Evolutionary conservation across 2,888 invertebrate genomes (phyloP).

Genomic region (Lepidocyrtoides sp.): DNA sequence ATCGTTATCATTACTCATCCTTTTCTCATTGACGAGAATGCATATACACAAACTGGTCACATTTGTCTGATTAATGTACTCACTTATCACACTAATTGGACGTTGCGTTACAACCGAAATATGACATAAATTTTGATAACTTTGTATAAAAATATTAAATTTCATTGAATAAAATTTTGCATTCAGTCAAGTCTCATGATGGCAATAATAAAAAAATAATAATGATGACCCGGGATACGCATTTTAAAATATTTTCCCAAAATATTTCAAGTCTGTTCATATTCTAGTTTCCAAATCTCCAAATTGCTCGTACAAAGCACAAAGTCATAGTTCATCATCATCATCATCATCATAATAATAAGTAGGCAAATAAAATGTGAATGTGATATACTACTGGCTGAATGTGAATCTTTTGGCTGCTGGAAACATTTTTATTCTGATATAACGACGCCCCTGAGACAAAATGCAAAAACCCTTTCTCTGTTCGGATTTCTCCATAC

Average conservation of each 20-base stretch:
- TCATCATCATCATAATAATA: constrained; percentile 41
- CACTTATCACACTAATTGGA: constrained; percentile 66
- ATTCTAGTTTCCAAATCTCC: neutral
- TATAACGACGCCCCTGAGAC: constrained; percentile 76
- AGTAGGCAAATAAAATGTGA: no score
- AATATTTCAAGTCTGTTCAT: neutral
- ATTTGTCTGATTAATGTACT: constrained; percentile 40
- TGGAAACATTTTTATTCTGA: constrained; percentile 54
- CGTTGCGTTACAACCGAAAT: constrained; percentile 49
- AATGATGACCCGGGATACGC: neutral
- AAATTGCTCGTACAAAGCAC: neutral
- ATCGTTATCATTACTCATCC: neutral
- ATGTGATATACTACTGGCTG: no score
- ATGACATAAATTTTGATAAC: constrained; percentile 49
- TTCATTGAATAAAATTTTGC: neutral
- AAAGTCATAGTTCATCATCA: constrained; percentile 46
- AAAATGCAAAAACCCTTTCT: constrained; percentile 74
- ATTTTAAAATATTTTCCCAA: neutral
- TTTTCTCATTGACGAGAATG: neutral
- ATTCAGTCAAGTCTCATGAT: no score
- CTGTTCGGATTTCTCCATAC: constrained; percentile 53
- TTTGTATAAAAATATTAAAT: constrained; percentile 38
- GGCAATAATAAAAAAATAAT: neutral
- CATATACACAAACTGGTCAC: neutral
- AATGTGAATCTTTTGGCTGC: constrained; percentile 65